Conservation (phyloP, 2,888 invertebrate genomes). For the Halocaridina rubra region DNA sequence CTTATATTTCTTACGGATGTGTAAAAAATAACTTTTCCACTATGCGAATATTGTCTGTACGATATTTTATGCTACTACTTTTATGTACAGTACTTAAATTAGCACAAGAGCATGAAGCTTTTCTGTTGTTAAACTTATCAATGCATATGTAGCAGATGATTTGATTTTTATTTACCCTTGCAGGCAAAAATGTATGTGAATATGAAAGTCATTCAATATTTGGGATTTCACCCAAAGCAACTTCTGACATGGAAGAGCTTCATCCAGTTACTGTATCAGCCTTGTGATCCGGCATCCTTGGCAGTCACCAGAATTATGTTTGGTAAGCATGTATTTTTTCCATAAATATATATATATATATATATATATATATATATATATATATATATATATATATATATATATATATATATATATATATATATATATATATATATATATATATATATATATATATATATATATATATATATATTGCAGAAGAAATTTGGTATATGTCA, state of each 20-base stretch:
- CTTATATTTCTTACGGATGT: too few species aligned
- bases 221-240: background rate
- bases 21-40: too few species aligned
- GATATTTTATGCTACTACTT: too few species aligned
- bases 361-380: slow-evolving; percentile 19
- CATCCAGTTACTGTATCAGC: slow-evolving; percentile 61
- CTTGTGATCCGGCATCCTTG: slow-evolving; percentile 78
- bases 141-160: too few species aligned
- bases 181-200: too few species aligned
- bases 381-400: slow-evolving; percentile 6
- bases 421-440: background rate
- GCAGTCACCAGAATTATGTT: slow-evolving; percentile 83
- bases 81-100: too few species aligned
- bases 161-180: too few species aligned
- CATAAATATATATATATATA: background rate
- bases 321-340: slow-evolving; percentile 74
- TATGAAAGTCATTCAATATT: too few species aligned
- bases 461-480: background rate
- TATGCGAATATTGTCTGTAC: too few species aligned
- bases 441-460: background rate
- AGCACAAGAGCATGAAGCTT: too few species aligned
- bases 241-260: background rate
- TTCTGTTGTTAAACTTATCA: too few species aligned
- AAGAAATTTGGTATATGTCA: too few species aligned
- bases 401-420: slow-evolving; percentile 9